Evolutionary conservation across 2,888 invertebrate species (phyloP), one percentile per base, ranked within the genome.

Genomic region (Salpingus planirostris): DNA sequence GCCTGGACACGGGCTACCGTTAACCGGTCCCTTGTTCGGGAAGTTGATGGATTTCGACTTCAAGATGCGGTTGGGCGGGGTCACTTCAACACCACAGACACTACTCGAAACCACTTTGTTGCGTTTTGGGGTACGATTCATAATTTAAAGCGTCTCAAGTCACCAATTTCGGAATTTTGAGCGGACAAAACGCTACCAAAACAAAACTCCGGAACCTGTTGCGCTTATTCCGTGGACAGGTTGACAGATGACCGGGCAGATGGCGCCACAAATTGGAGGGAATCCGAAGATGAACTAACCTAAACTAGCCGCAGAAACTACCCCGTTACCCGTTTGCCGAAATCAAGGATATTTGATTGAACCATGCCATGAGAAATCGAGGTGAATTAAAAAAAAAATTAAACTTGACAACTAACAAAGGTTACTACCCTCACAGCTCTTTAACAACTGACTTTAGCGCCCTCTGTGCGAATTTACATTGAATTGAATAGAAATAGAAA

Each of bases 21-120:
- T 52, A 47, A 49, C 49, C 43, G 50, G 42, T 43, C 49, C 54
- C 55, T 53, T 57, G 54, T 58, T 55, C 41, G 34, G 36, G 24
- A 46, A 42, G 49, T 56, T 57, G 27, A 48, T 38, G 27, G 47
- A 47, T 44, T 51, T 52, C 21, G 51, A 38, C 35, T 51, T 49
- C 35, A 58, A 49, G 34, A 54, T 36, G 29, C 49, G 29, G 45
- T 46, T 50, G 31, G 45, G 52, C 23, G 58, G 57, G 13, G 56
- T 56, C 42, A 52, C 46, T 37, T 49, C 41, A 27, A 45, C 35
- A 31, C 45, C 48, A 46, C 49, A 44, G 35, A 52, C 51, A 42
- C 46, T 42, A 42, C 41, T 44, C 13, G 43, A 31, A 24, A 42
- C 33, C 33, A 47, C 33, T 45, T 50, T 54, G 38, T 47, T 49